Base-by-base conservation (phyloP, 2,888 invertebrate species). In the Mesorhabditis sp. region DNA sequence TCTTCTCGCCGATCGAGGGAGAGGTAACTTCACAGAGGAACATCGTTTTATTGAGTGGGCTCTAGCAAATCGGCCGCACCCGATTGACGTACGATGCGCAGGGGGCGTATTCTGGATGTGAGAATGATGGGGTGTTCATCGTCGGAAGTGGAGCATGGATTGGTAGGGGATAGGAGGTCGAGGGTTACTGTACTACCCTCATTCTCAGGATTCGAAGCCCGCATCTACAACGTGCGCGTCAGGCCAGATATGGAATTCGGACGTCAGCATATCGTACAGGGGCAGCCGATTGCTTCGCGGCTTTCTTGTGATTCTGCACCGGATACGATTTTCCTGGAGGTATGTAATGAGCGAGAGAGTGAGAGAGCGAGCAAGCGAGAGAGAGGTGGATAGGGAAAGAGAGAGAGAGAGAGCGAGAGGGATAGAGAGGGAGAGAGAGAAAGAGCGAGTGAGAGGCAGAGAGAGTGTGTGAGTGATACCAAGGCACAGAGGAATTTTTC, bases 101-200 rank as follows among this genome's bases (percentile, higher is more conserved):
- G 64, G 73, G 71, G 4, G 77, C 70, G 15, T 85, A 85, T 62
- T 72, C 73, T 15, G 85, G 84, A 43, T 85, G 85, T 70, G 77
- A 81, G 43, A 85, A 85, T 70, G 85, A 85, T 66, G 85, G 79
- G 15, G 67, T 85, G 28, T 86, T 86, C 72, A 81, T 85, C 62
- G 75, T 76, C 43, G 85, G 85, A 65, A 77, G 78, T 2, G 85
- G 83, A 15, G 76, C 77, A n/a, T 85, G 85, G 85, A 75, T 78
- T 65, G 82, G 82, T 80, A 28, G 43, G 15, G 44, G 13, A n/a
- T 15, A 58, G 66, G 15, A 44, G 6, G 2, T 13, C 5, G 44
- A 4, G 5, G 15, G 13, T 15, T 43, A 28, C 61, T 10, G 7
- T 15, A 58, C 41, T 6, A 43, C 13, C 42, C 44, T 6, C 50